Evolutionary conservation across 2,888 invertebrate species (phyloP).

Genomic region (Pogonocherus hispidulus): DNA sequence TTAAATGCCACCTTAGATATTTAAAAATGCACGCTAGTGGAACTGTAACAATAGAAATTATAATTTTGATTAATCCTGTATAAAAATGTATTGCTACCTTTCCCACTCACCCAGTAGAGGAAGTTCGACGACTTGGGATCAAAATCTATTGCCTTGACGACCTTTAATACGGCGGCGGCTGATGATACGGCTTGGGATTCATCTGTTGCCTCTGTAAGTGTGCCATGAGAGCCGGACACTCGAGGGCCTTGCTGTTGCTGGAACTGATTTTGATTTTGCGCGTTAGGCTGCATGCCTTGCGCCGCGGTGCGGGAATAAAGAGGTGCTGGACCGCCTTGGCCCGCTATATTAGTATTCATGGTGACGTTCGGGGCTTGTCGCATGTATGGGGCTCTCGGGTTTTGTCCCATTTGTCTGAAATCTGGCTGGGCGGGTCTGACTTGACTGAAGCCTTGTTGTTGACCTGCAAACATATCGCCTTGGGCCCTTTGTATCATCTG

Average conservation of each 20-base stretch:
- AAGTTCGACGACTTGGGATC: slow-evolving; percentile 83
- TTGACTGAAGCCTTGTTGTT: slow-evolving; percentile 72
- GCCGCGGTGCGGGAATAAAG: slow-evolving; percentile 77
- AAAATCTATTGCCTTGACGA: slow-evolving; percentile 87
- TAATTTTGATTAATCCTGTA: no score
- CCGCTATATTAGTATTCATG: slow-evolving; percentile 80
- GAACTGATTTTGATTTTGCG: slow-evolving; percentile 71
- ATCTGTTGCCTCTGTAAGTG: slow-evolving; percentile 77
- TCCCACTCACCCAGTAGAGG: slow-evolving; percentile 81
- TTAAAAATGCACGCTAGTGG: no score
- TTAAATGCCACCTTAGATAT: no score
- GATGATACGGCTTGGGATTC: slow-evolving; percentile 71
- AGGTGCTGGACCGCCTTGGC: slow-evolving; percentile 78
- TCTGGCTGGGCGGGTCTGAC: slow-evolving; percentile 68
- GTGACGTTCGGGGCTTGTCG: slow-evolving; percentile 87
- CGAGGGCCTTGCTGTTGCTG: slow-evolving; percentile 74
- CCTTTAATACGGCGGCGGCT: slow-evolving; percentile 79
- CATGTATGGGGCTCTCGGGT: slow-evolving; percentile 75
- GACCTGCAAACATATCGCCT: slow-evolving; percentile 65
- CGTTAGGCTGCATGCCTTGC: slow-evolving; percentile 62
- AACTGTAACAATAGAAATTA: no score
- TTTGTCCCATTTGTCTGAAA: slow-evolving; percentile 65
- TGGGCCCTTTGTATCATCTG: slow-evolving; percentile 58
- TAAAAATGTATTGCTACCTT: no score
- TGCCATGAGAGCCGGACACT: slow-evolving; percentile 74